Evolutionary conservation across 2,888 invertebrate genomes (phyloP).

Genomic region (Trachelus troglodyta): DNA sequence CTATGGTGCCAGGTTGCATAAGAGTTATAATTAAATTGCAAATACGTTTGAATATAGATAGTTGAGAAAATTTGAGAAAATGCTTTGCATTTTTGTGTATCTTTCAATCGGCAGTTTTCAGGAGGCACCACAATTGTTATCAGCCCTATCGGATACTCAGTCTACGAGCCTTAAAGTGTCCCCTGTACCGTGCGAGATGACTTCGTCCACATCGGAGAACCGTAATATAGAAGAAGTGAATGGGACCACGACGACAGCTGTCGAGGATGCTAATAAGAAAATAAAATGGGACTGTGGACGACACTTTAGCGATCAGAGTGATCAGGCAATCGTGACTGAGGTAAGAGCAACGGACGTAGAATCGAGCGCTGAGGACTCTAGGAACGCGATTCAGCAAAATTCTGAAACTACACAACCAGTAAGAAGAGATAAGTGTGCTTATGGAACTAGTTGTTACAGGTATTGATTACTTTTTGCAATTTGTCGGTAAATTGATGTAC

Average conservation of each 20-base stretch:
- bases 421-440: conserved; percentile 72
- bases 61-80: neutral
- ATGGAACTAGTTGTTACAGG: conserved; percentile 75
- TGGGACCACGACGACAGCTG: neutral
- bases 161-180: neutral
- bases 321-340: neutral
- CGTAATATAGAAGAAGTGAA: neutral
- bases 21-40: neutral
- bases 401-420: neutral
- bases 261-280: conserved; percentile 35
- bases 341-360: neutral
- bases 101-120: neutral
- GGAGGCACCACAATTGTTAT: neutral
- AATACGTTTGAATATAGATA: neutral
- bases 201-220: neutral
- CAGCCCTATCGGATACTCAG: neutral
- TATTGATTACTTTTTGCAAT: conserved; percentile 39
- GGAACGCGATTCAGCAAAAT: neutral
- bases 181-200: neutral
- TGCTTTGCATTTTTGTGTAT: neutral
- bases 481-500: neutral
- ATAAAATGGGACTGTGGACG: conserved; percentile 39
- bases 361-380: neutral
- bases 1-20: conserved; percentile 20
- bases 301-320: conserved; percentile 35